Evolutionary conservation across 2,797 vertebrate species (phyloP).

Genomic region (Decapterus maruadsi): DNA sequence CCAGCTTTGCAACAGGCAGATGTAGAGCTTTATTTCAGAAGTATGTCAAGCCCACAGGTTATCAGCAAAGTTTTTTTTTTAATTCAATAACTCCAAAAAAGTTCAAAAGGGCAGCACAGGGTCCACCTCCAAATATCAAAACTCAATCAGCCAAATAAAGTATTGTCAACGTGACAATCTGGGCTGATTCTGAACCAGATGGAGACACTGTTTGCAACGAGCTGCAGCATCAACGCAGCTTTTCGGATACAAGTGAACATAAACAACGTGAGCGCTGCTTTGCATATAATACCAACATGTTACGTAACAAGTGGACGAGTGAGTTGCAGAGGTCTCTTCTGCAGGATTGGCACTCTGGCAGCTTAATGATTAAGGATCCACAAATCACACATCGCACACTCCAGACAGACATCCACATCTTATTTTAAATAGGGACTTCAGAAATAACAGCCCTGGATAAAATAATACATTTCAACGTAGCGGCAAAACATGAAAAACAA

Average conservation of each 20-base stretch:
- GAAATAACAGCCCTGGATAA: constrained; percentile 12
- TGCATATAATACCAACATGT: constrained; percentile 53
- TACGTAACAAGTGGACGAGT: constrained; percentile 49
- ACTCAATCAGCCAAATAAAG: constrained; percentile 20
- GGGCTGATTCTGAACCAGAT: constrained; percentile 20
- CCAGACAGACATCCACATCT: constrained; percentile 31
- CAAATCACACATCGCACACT: constrained; percentile 39
- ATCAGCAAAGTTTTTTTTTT: constrained; percentile 39
- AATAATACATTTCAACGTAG: constrained; percentile 30
- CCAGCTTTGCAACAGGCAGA: background rate
- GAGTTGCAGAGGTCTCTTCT: constrained; percentile 45
- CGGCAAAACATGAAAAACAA: constrained; percentile 31
- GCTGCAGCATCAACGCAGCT: constrained; percentile 15
- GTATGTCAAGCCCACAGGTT: constrained; percentile 12
- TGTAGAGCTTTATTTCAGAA: background rate
- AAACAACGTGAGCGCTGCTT: constrained; percentile 36
- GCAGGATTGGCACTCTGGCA: constrained; percentile 66
- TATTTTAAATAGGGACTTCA: constrained; percentile 35
- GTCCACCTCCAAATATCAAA: constrained; percentile 31
- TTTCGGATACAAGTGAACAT: constrained; percentile 15
- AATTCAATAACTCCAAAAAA: constrained; percentile 58
- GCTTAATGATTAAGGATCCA: constrained; percentile 49
- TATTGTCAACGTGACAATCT: constrained; percentile 12
- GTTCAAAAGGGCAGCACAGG: constrained; percentile 18
- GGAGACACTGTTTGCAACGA: constrained; percentile 18